phyloP scores from a whole-genome alignment of 1,140 invertebrate genomes.

The Drosophila paulistorum region DNA sequence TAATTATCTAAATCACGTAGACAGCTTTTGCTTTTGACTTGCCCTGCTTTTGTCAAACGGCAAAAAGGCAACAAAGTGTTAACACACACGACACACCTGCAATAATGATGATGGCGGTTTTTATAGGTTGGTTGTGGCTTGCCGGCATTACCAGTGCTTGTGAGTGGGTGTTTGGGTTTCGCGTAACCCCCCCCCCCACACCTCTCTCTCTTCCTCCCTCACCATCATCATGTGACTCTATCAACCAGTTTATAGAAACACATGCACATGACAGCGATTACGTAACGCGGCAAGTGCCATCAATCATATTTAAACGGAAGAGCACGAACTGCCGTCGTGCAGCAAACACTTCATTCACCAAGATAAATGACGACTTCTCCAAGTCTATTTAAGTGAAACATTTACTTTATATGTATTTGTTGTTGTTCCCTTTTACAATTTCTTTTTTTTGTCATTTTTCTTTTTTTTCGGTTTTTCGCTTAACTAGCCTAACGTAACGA shows the following conservation, averaged over 20 bases:
- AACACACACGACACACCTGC: slow-evolving; percentile 62
- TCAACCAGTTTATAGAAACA: slow-evolving; percentile 38
- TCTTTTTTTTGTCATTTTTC: background rate
- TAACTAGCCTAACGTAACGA: background rate
- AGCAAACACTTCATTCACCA: slow-evolving; percentile 7
- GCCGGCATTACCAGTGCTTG: background rate
- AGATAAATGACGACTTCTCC: slow-evolving; percentile 41
- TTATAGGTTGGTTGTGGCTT: slow-evolving; percentile 9
- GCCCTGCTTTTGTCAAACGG: slow-evolving; percentile 51
- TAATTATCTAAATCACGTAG: slow-evolving; percentile 58
- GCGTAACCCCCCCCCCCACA: background rate
- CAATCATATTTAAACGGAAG: slow-evolving; percentile 70
- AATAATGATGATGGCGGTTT: slow-evolving; percentile 48
- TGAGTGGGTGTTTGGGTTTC: slow-evolving; percentile 11
- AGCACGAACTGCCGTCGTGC: slow-evolving; percentile 21
- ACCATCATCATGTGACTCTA: background rate
- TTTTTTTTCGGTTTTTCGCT: background rate
- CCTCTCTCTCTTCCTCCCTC: too few species aligned
- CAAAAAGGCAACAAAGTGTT: slow-evolving; percentile 73
- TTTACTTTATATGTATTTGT: slow-evolving; percentile 24
- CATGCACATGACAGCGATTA: slow-evolving; percentile 67
- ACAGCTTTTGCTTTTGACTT: slow-evolving; percentile 52
- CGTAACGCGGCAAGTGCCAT: slow-evolving; percentile 77
- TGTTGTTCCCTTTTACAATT: slow-evolving; percentile 8
- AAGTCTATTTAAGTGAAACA: slow-evolving; percentile 13